Conservation (phyloP, 1,140 invertebrate genomes). For the Ooceraea biroi region DNA sequence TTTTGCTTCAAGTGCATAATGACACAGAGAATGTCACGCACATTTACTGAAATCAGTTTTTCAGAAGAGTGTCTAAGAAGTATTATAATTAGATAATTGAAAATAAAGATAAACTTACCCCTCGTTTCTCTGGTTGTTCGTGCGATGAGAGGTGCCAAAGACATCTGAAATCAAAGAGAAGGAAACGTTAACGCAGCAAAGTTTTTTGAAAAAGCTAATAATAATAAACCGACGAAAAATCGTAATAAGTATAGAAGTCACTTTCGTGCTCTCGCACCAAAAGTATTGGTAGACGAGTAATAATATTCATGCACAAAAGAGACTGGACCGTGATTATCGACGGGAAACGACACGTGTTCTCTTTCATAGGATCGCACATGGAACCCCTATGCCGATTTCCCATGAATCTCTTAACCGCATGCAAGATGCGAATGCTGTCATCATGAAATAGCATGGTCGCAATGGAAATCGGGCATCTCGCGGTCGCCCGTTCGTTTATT, state of each 20-base stretch:
- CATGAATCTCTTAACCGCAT: slow-evolving; percentile 50
- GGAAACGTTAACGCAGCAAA: background rate
- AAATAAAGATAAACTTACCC: slow-evolving; percentile 15
- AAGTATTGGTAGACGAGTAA: background rate
- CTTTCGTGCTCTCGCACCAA: background rate
- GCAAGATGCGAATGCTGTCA: slow-evolving; percentile 25
- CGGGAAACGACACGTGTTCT: slow-evolving; percentile 61
- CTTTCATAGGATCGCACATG: slow-evolving; percentile 34
- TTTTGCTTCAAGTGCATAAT: too few species aligned
- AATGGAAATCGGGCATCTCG: slow-evolving; percentile 35
- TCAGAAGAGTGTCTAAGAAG: too few species aligned
- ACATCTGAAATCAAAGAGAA: slow-evolving; percentile 23
- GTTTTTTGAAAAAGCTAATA: background rate
- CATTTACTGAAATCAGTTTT: too few species aligned
- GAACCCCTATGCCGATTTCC: slow-evolving; percentile 27
- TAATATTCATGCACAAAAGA: slow-evolving; percentile 38
- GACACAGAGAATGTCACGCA: too few species aligned
- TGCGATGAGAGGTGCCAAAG: background rate
- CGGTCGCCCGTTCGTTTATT: slow-evolving; percentile 39
- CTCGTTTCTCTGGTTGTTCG: slow-evolving; percentile 18
- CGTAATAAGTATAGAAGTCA: slow-evolving; percentile 33
- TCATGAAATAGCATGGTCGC: background rate
- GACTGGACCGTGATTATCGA: slow-evolving; percentile 31
- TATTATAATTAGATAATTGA: too few species aligned
- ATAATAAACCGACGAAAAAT: slow-evolving; percentile 10